These are phyloP conservation scores for Perizoma affinitatum DNA, from an alignment of 2,888 invertebrate species.

Conservation along the genomic window DNA sequence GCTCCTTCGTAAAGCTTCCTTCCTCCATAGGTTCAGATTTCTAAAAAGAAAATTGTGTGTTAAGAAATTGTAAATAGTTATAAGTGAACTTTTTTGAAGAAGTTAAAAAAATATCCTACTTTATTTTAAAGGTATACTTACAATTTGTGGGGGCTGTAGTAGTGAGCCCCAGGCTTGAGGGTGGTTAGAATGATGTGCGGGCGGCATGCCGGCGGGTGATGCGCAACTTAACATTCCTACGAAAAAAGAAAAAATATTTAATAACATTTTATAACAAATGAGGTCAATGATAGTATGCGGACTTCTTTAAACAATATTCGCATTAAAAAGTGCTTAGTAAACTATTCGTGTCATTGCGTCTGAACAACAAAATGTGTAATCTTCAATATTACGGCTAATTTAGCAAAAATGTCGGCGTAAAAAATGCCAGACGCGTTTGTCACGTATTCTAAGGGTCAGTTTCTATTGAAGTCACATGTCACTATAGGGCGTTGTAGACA, in stretches of 20 bases:
- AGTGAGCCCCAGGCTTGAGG: constrained; percentile 65
- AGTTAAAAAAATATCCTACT: no score
- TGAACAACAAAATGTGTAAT: constrained; percentile 39
- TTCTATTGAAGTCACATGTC: neutral
- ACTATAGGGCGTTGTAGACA: no score
- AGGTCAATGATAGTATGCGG: constrained; percentile 12
- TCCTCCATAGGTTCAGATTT: constrained; percentile 83
- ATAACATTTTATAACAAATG: constrained; percentile 9
- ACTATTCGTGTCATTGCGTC: constrained; percentile 37
- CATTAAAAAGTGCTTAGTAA: constrained; percentile 22
- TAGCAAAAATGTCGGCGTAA: constrained; percentile 30
- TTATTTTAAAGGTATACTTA: constrained; percentile 47
- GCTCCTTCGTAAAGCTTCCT: constrained; percentile 79
- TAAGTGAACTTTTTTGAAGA: no score
- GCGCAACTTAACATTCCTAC: constrained; percentile 78
- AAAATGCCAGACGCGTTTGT: constrained; percentile 38
- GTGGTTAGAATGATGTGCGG: constrained; percentile 64
- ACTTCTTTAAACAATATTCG: constrained; percentile 7
- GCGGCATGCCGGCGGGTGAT: constrained; percentile 76
- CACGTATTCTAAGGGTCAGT: constrained; percentile 31
- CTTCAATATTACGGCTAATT: constrained; percentile 40
- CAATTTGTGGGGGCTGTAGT: constrained; percentile 67
- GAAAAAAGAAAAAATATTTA: constrained; percentile 31
- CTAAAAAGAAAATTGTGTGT: constrained; percentile 63
- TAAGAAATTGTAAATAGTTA: neutral